Evolutionary conservation across 1,140 invertebrate genomes (phyloP).

Genomic region (Patella vulgata): DNA sequence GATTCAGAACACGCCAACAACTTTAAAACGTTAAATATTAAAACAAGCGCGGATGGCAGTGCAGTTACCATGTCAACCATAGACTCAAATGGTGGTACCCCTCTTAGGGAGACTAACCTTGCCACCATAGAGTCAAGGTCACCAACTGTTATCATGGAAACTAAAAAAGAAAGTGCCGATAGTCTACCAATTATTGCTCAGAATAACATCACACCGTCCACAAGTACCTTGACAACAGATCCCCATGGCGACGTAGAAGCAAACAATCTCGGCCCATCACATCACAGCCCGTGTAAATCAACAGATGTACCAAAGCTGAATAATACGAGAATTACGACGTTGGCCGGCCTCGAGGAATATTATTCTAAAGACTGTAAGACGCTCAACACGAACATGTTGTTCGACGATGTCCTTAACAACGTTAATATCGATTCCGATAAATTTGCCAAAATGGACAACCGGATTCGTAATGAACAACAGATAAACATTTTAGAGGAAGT

Average conservation of each 20-base stretch:
- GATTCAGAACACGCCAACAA: constrained; percentile 47
- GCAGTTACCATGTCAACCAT: constrained; percentile 2
- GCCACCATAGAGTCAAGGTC: too few relatives aligned
- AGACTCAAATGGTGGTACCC: neutral
- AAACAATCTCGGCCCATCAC: too few relatives aligned
- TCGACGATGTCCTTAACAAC: constrained; percentile 68
- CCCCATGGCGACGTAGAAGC: too few relatives aligned
- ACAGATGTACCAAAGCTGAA: too few relatives aligned
- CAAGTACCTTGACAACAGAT: too few relatives aligned
- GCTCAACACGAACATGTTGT: constrained; percentile 74
- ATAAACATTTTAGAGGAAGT: constrained; percentile 32
- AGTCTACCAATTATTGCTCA: too few relatives aligned
- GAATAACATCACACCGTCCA: too few relatives aligned
- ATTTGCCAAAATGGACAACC: constrained; percentile 67
- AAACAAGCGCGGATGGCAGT: constrained; percentile 20
- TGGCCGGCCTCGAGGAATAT: constrained; percentile 70
- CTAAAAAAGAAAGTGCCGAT: too few relatives aligned
- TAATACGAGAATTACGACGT: neutral
- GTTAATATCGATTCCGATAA: constrained; percentile 73
- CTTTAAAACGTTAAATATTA: constrained; percentile 45
- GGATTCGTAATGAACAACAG: neutral
- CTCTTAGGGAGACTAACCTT: too few relatives aligned
- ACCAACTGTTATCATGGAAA: too few relatives aligned
- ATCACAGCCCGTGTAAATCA: too few relatives aligned
- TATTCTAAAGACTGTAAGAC: constrained; percentile 75